phyloP scores from a whole-genome alignment of 2,113 vertebrate genomes.

The Mustela nigripes region DNA sequence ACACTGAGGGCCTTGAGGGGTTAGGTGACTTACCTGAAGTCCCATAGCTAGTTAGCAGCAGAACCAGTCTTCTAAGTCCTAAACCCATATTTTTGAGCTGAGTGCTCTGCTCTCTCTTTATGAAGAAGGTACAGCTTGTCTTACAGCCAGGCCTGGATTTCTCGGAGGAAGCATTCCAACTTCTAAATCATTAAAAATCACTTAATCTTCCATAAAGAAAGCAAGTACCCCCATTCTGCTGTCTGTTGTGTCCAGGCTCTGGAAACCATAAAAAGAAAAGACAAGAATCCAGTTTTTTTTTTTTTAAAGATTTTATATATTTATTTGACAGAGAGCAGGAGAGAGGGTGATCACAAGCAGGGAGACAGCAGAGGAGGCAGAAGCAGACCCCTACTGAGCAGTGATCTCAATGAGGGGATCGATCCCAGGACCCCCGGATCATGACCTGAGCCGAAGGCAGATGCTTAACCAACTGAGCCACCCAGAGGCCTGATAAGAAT shows the following conservation, averaged over 20 bases:
- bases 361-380: not conserved
- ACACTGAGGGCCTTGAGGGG: not conserved
- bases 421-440: not conserved
- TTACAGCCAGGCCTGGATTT: not conserved
- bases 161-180: not conserved
- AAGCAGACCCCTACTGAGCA: not conserved
- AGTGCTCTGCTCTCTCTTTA: not conserved
- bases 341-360: not conserved
- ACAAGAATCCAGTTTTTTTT: not conserved
- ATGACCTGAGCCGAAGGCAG: not conserved
- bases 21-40: not conserved
- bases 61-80: not conserved
- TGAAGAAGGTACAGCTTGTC: not conserved
- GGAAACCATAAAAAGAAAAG: not conserved
- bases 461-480: not conserved
- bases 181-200: slow-evolving; percentile 43
- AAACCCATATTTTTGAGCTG: not conserved
- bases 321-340: not conserved
- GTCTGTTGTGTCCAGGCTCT: not conserved
- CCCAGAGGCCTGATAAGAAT: not conserved
- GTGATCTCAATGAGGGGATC: too few relatives aligned
- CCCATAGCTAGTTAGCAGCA: not conserved
- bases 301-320: not conserved
- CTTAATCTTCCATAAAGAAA: slow-evolving; percentile 18
- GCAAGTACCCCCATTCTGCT: not conserved